phyloP scores from a whole-genome alignment of 1,140 invertebrate species.

The Drosophila yakuba region DNA sequence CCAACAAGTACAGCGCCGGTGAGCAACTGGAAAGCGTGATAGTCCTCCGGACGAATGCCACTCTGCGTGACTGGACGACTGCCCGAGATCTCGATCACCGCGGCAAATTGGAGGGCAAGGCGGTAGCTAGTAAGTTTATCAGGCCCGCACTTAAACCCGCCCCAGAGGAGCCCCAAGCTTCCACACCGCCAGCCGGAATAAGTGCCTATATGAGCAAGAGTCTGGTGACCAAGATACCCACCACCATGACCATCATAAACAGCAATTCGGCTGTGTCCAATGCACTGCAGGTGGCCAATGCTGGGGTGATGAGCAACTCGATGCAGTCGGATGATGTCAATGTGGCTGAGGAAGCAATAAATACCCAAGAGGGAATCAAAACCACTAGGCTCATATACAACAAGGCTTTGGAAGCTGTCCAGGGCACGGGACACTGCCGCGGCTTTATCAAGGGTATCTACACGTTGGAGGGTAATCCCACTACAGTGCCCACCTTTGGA shows the following conservation, averaged over 20 bases:
- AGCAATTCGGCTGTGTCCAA: constrained; percentile 52
- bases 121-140: constrained; percentile 46
- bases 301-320: constrained; percentile 51
- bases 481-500: constrained; percentile 58
- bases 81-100: constrained; percentile 69
- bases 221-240: constrained; percentile 74
- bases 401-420: constrained; percentile 77
- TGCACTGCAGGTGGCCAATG: constrained; percentile 46
- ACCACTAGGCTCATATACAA: constrained; percentile 72
- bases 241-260: constrained; percentile 80
- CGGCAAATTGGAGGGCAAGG: constrained; percentile 56
- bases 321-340: constrained; percentile 73
- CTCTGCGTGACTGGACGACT: constrained; percentile 65
- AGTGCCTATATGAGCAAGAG: constrained; percentile 69
- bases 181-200: constrained; percentile 18
- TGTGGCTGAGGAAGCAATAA: constrained; percentile 17
- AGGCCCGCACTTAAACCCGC: constrained; percentile 38
- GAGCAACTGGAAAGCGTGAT: constrained; percentile 82
- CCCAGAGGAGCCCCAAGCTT: constrained; percentile 11
- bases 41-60: constrained; percentile 77
- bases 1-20: constrained; percentile 64
- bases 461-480: constrained; percentile 30
- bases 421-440: constrained; percentile 72
- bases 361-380: constrained; percentile 23
- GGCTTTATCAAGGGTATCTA: constrained; percentile 79